phyloP scores from a whole-genome alignment of 2,113 vertebrate species.

The Octodon degus region DNA sequence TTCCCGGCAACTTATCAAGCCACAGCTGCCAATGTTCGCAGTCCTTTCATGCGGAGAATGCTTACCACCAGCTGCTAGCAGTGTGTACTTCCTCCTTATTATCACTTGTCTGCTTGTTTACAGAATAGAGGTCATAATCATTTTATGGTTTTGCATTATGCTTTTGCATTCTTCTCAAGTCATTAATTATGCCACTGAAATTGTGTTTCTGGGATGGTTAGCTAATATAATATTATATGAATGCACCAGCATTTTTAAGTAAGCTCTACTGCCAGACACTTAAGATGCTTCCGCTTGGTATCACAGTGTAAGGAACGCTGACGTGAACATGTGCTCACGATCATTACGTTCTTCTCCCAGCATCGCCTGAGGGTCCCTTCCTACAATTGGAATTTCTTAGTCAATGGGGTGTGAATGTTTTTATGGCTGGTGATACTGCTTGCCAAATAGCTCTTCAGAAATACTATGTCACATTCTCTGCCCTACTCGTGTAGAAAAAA shows the following conservation, averaged over 20 bases:
- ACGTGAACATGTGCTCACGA: conserved; percentile 69
- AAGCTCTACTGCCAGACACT: conserved; percentile 51
- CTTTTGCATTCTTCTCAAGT: conserved; percentile 50
- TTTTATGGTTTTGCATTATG: conserved; percentile 13
- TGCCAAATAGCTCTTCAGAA: conserved; percentile 72
- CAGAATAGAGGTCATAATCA: neutral
- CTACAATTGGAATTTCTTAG: conserved; percentile 74
- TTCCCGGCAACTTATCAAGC: neutral
- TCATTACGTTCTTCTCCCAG: conserved; percentile 46
- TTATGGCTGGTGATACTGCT: conserved; percentile 66
- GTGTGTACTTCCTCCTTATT: neutral
- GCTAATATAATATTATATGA: neutral
- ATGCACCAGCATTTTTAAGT: conserved; percentile 25
- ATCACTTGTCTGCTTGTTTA: conserved; percentile 34
- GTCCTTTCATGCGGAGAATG: conserved; percentile 16
- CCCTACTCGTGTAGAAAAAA: neutral
- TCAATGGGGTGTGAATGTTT: conserved; percentile 74
- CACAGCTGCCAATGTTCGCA: conserved; percentile 22
- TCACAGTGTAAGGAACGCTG: conserved; percentile 62
- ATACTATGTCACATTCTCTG: neutral
- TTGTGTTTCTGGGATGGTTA: conserved; percentile 35
- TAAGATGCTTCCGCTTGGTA: conserved; percentile 67
- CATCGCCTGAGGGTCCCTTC: conserved; percentile 67
- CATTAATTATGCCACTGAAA: conserved; percentile 59
- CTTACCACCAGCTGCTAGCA: neutral